A percentile compares a stretch with the other conserved stretches of the same genome.
phyloP scores from a whole-genome alignment of 1,140 invertebrate genomes.

The Atta colombica region DNA sequence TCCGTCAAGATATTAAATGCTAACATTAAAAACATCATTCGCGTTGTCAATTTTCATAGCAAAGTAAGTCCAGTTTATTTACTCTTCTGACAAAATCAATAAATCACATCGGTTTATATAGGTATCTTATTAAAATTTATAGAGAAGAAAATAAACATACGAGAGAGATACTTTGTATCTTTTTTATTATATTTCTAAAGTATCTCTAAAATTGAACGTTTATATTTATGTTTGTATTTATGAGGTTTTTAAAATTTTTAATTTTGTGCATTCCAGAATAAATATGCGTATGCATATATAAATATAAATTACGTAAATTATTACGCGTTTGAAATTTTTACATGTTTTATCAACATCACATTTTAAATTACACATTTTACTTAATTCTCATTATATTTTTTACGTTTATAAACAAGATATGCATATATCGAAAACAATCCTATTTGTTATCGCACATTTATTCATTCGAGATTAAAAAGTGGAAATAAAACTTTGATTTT shows the following conservation, averaged over 20 bases:
- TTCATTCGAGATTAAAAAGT: constrained; percentile 20
- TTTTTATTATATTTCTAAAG: background rate
- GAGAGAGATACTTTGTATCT: background rate
- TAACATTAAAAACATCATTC: background rate
- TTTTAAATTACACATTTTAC: background rate
- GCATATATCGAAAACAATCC: too few species aligned
- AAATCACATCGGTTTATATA: constrained; percentile 4
- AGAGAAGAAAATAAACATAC: background rate
- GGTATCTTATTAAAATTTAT: background rate
- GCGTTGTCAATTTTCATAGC: background rate
- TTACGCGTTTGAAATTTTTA: background rate
- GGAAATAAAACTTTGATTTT: constrained; percentile 40
- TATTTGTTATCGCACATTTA: background rate
- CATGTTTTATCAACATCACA: background rate
- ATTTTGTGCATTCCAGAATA: background rate
- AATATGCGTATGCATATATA: background rate
- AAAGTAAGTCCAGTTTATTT: constrained; percentile 3
- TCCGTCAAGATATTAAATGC: too few species aligned
- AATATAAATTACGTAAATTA: background rate
- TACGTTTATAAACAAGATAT: background rate
- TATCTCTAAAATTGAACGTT: constrained; percentile 15
- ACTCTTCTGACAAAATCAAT: constrained; percentile 1
- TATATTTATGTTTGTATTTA: constrained; percentile 1
- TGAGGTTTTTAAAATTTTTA: background rate
- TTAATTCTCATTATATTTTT: background rate